A percentile compares a stretch with the other conserved stretches of the same genome.
Evolutionary conservation across 1,140 invertebrate genomes (phyloP).

Genomic region (Leptopilina clavipes): DNA sequence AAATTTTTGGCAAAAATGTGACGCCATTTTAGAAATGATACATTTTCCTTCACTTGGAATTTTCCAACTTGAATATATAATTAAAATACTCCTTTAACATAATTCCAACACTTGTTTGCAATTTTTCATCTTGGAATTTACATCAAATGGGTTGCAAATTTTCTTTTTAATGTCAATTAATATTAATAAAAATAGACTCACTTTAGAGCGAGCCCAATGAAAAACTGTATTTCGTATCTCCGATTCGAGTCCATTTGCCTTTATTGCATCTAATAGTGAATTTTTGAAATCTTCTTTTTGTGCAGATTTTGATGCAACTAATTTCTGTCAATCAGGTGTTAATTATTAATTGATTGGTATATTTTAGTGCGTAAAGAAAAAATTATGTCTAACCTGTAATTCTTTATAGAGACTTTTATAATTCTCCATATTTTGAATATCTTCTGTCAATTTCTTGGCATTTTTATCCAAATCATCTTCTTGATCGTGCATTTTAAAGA

Average conservation of each 20-base stretch:
- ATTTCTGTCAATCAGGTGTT: constrained; percentile 75
- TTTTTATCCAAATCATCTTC: constrained; percentile 79
- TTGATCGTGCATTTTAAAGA: constrained; percentile 72
- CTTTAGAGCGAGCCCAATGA: constrained; percentile 83
- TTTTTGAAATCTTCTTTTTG: constrained; percentile 85
- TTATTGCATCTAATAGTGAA: constrained; percentile 83
- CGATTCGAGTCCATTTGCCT: constrained; percentile 84
- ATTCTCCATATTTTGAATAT: constrained; percentile 79
- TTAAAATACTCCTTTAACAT: background rate
- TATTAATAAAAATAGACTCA: constrained; percentile 42
- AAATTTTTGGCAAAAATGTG: background rate
- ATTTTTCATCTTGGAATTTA: background rate
- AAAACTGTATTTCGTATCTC: constrained; percentile 88
- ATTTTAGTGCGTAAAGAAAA: constrained; percentile 28
- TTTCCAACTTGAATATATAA: background rate
- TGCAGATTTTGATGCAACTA: constrained; percentile 83
- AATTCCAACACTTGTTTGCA: background rate
- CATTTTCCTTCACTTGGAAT: background rate
- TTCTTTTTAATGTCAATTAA: background rate
- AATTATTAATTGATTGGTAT: constrained; percentile 20
- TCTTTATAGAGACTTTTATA: constrained; percentile 80
- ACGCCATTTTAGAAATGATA: background rate
- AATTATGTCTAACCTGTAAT: constrained; percentile 72
- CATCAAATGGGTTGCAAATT: background rate
- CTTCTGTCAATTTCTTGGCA: constrained; percentile 78